Evolutionary conservation across 2,888 invertebrate species (phyloP).

Genomic region (Cheiracanthium punctorium): DNA sequence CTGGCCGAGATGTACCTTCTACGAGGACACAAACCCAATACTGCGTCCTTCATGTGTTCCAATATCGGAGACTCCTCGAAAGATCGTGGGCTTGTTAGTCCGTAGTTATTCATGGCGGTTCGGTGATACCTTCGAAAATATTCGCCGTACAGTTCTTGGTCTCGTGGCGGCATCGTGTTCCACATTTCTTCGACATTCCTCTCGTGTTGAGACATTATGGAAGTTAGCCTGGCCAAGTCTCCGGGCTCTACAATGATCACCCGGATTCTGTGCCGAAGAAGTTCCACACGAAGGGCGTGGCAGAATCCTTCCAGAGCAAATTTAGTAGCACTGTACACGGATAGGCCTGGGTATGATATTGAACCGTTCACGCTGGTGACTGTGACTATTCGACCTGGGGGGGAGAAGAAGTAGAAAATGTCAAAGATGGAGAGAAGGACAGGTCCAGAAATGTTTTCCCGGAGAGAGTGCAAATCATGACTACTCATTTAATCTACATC

Average conservation of each 20-base stretch:
- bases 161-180: slow-evolving; percentile 81
- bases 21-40: slow-evolving; percentile 19
- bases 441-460: no score
- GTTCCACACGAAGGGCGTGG: slow-evolving; percentile 84
- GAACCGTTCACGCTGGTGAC: slow-evolving; percentile 89
- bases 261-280: slow-evolving; percentile 81
- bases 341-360: slow-evolving; percentile 84
- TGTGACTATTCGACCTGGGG: slow-evolving; percentile 83
- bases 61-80: slow-evolving; percentile 66
- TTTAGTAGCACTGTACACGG: slow-evolving; percentile 88
- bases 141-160: slow-evolving; percentile 81
- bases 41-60: slow-evolving; percentile 64
- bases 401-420: background rate
- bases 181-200: slow-evolving; percentile 82
- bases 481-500: no score
- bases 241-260: slow-evolving; percentile 87
- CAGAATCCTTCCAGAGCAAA: slow-evolving; percentile 85
- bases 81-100: slow-evolving; percentile 59
- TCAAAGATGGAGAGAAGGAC: no score
- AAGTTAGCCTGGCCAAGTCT: slow-evolving; percentile 83
- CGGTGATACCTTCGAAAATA: slow-evolving; percentile 81
- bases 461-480: no score
- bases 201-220: slow-evolving; percentile 82
- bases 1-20: slow-evolving; percentile 42
- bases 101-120: slow-evolving; percentile 58